Base-by-base conservation (phyloP, 2,888 invertebrate species). In the Emmelina monodactyla region DNA sequence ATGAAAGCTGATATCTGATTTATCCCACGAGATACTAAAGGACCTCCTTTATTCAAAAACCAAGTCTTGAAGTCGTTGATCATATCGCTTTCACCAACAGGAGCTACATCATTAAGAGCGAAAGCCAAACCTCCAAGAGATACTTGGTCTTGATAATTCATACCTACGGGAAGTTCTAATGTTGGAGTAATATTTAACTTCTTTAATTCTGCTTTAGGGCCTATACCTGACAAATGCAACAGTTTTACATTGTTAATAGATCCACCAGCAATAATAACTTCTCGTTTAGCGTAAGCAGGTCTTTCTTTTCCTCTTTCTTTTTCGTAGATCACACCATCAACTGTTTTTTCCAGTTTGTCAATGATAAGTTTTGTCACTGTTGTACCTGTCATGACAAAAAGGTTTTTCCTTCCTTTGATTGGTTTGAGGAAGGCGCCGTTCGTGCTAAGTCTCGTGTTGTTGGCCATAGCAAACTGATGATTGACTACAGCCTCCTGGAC, bases 141-240 rank as follows among this genome's bases (percentile, higher is more conserved):
- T 0, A 80, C 75, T 49, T 80, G 80, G 45, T 80, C 80, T 57
- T 71, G 75, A 49, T 76, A 80, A 43, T 73, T 69, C 5, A 55
- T 41, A 2, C 80, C 80, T 2, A 80, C 78, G 2, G 79, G 80
- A 11, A 76, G 55, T 35, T 76, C 59, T 1, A 63, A 40, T 9
- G 71, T 36, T 1, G 55, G 42, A 9, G 66, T 63, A 15, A 79
- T 67, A 35, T 78, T 78, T 35, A 62, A 55, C 43, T 68, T 76
- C 35, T 58, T 59, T 13, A 80, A 40, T 44, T 75, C 75, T 12
- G 43, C 46, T 37, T 56, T 58, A 13, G 75, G 76, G 11, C 80
- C 80, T 14, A 80, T 61, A 9, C 79, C 80, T 9, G 80, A 80
- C 19, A 79, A 40, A 47, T 76, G 75, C 9, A 80, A 42, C 15